Evolutionary conservation across 2,113 vertebrate genomes (phyloP), one percentile per base, ranked within the genome.

Genomic region (Tyto alba): DNA sequence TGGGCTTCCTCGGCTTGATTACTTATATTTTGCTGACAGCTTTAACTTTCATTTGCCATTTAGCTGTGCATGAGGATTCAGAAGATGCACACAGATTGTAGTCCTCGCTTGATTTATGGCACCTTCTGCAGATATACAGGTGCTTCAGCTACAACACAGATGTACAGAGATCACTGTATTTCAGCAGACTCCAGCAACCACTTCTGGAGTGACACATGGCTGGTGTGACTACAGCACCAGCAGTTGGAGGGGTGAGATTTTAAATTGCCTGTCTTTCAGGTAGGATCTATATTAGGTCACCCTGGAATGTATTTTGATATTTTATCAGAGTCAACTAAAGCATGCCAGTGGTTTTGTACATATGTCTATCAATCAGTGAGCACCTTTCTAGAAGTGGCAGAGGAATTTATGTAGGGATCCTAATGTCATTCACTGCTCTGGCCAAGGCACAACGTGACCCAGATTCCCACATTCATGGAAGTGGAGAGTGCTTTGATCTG

Each of bases 131-230:
- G 62, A 52, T 13, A 11, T 8, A 62, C 91, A 76, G 89, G 80
- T 69, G 86, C 57, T 91, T 9, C 69, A 19, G 85, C 0, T 1
- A 38, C 9, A 29, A 1, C 0, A 10, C 1, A 1, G 21, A 15
- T 0, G 8, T 27, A 1, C 20, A 8, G 67, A 72, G 45, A 30
- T 47, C 19, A 0, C 30, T 4, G 0, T 2, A 3, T 29, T 66
- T 52, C 88, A 93, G 68, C 62, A 57, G 56, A 10, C 13, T 20
- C 50, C 63, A 45, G 68, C 50, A 52, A 9, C 16, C 67, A 27
- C 40, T 36, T 12, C 59, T 29, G 32, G 9, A 48, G 60, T 6
- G 74, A 56, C 73, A 55, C 78, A 2, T 0, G 30, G 41, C 38
- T 55, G 32, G 21, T 3, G 0, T 13, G 1, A 25, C 25, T 2